Base-by-base conservation (phyloP, 2,797 vertebrate species). In the Thaleichthys pacificus region DNA sequence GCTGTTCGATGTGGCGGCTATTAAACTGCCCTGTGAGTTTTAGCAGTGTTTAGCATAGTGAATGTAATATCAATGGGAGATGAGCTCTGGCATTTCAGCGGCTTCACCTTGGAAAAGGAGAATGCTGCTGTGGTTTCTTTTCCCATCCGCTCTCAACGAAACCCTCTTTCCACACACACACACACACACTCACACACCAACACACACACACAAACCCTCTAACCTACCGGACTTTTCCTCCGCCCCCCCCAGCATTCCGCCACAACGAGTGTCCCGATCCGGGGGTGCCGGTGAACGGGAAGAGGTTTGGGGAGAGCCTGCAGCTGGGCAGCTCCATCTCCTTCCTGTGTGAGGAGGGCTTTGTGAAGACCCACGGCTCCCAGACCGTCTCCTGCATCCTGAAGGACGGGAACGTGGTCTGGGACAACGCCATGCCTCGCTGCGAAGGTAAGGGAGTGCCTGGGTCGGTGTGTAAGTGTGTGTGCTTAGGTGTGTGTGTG, bases 211-310 rank as follows among this genome's bases (percentile, higher is more conserved):
- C 28, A 30, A 30, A 30, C 28, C 28, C 3, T 30, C 28, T 30
- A 12, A 17, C 54, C 4, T 0, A 26, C 26, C 35, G 21, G 3
- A 22, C 61, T 30, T 12, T 60, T 21, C 30, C 14, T 49, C 68
- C 24, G 54, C 61, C 49, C 3, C 12, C 6, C 1, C 32, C 75
- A 97, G 98, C 98, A 0, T 99, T 99, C 78, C 93, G 98, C 68
- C 97, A 99, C 80, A 99, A 99, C 0, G 98, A 99, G 76, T 99
- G 98, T 58, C 98, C 97, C 0, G 98, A 99, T 71, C 98, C 98
- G 0, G 98, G 98, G 0, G 96, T 99, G 14, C 98, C 98, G 0
- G 96, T 99, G 5, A 99, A 99, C 0, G 97, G 97, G 61, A 98
- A 97, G 70, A 93, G 98, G 0, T 99, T 98, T 2, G 97, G 98